Percentiles rank a stretch among this genome's conserved stretches.
Conservation (phyloP, 1,140 invertebrate species). For the Patella vulgata region DNA sequence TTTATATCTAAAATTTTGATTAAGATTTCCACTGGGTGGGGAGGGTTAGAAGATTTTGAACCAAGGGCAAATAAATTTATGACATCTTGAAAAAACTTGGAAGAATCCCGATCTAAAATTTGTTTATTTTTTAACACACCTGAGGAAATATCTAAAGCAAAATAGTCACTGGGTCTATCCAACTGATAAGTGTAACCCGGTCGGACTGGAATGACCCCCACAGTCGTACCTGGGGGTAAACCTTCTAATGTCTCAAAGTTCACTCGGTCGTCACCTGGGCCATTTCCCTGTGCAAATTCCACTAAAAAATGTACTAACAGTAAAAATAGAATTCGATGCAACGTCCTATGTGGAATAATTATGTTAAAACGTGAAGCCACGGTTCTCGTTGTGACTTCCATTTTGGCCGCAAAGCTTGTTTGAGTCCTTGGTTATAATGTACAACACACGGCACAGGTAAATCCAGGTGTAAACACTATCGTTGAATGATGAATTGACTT, state of each 20-base stretch:
- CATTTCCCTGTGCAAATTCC: slow-evolving; percentile 37
- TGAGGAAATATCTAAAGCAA: slow-evolving; percentile 33
- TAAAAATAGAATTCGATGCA: slow-evolving; percentile 24
- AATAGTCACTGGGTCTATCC: slow-evolving; percentile 32
- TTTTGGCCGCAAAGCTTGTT: too few relatives aligned
- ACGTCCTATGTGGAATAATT: slow-evolving; percentile 7
- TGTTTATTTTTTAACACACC: slow-evolving; percentile 35
- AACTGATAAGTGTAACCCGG: slow-evolving; percentile 28
- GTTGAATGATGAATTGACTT: too few relatives aligned
- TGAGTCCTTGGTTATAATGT: too few relatives aligned
- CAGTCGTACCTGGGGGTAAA: slow-evolving; percentile 19
- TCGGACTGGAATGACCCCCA: slow-evolving; percentile 24
- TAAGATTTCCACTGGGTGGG: slow-evolving; percentile 42
- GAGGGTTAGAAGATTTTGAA: slow-evolving; percentile 11
- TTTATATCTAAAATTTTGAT: slow-evolving; percentile 78
- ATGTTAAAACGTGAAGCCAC: too few relatives aligned
- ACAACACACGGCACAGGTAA: too few relatives aligned
- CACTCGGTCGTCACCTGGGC: slow-evolving; percentile 27
- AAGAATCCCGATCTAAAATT: slow-evolving; percentile 40
- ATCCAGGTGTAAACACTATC: too few relatives aligned
- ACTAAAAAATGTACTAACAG: slow-evolving; percentile 39
- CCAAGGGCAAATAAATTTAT: slow-evolving; percentile 39
- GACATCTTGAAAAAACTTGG: slow-evolving; percentile 17
- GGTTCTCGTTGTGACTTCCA: too few relatives aligned
- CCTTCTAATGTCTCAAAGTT: slow-evolving; percentile 34